Percentiles rank a stretch among this genome's conserved stretches.
phyloP scores from a whole-genome alignment of 2,113 vertebrate genomes.

The Malurus cyaneus region DNA sequence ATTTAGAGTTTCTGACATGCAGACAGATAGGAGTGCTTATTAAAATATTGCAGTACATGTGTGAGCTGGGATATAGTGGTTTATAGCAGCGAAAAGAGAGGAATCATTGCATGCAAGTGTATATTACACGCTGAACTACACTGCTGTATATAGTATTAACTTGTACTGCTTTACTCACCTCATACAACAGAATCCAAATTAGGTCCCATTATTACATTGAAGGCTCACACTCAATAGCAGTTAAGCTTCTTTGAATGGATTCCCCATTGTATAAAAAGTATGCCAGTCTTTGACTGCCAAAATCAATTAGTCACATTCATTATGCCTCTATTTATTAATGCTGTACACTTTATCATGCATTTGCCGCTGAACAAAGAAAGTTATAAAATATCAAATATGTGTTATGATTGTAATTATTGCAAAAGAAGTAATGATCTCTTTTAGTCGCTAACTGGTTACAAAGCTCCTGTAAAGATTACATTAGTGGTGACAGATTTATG shows the following conservation, averaged over 20 bases:
- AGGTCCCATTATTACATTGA: slow-evolving; percentile 76
- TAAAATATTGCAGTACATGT: neutral
- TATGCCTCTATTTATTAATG: slow-evolving; percentile 85
- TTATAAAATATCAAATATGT: slow-evolving; percentile 77
- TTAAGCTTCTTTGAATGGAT: slow-evolving; percentile 81
- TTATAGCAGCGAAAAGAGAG: neutral
- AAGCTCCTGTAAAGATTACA: slow-evolving; percentile 71
- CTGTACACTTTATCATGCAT: slow-evolving; percentile 74
- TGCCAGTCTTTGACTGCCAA: slow-evolving; percentile 82
- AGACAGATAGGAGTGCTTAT: neutral
- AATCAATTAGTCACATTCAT: slow-evolving; percentile 87
- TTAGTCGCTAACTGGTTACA: slow-evolving; percentile 72
- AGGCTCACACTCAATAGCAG: slow-evolving; percentile 78
- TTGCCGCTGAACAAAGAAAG: slow-evolving; percentile 78
- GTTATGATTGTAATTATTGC: slow-evolving; percentile 74
- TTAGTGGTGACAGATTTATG: slow-evolving; percentile 76
- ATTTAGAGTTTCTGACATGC: neutral
- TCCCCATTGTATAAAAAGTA: slow-evolving; percentile 81
- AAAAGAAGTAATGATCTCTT: slow-evolving; percentile 71
- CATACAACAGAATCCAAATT: slow-evolving; percentile 73
- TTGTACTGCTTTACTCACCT: slow-evolving; percentile 71
- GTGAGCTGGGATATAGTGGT: neutral
- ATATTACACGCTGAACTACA: slow-evolving; percentile 22
- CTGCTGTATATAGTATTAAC: slow-evolving; percentile 52
- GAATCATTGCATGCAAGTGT: neutral